Base-by-base conservation (phyloP, 2,113 vertebrate genomes). In the Fregetta grallaria region DNA sequence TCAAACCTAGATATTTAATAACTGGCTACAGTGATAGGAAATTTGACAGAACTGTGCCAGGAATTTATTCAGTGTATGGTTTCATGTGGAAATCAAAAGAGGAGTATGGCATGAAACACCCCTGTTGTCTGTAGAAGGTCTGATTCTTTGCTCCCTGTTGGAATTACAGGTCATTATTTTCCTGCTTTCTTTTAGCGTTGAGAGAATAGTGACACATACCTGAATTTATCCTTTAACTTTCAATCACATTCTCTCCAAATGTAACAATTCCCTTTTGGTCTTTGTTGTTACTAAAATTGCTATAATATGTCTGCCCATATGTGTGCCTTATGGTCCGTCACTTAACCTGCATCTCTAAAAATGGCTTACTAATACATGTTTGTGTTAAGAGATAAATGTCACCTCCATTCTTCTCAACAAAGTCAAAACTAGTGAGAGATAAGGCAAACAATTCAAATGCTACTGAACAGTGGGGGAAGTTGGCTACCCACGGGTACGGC, bases 151-250 rank as follows among this genome's bases (percentile, higher is more conserved):
- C 65, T 94, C 92, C 65, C 83, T 53, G 91, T 89, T 92, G 96
- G 92, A 95, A 96, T 92, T 94, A 85, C 44, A 95, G 88, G 72
- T 91, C 92, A 94, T 97, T 97, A 94, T 97, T 95, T 94, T 93
- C 30, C 72, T 68, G 44, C 75, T 97, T 96, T 95, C 80, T 95
- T 96, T 94, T 94, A 82, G 53, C 49, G 50, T 62, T 61, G 86
- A 85, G 70, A 72, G 76, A 89, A 82, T 75, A 86, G 61, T 68
- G 73, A 61, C 73, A 94, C 40, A 47, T 80, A 56, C 36, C 80
- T 72, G 86, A 94, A 85, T 94, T 88, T 97, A 87, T 65, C 52
- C 65, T 93, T 80, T 86, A 86, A 67, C 53, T 92, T 94, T 94
- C 40, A 65, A 23, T 81, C 80, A 61, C 44, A 30, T 84, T 92